These are phyloP conservation scores for Ictalurus furcatus DNA, from an alignment of 2,113 vertebrate genomes.

Conservation along the genomic window DNA sequence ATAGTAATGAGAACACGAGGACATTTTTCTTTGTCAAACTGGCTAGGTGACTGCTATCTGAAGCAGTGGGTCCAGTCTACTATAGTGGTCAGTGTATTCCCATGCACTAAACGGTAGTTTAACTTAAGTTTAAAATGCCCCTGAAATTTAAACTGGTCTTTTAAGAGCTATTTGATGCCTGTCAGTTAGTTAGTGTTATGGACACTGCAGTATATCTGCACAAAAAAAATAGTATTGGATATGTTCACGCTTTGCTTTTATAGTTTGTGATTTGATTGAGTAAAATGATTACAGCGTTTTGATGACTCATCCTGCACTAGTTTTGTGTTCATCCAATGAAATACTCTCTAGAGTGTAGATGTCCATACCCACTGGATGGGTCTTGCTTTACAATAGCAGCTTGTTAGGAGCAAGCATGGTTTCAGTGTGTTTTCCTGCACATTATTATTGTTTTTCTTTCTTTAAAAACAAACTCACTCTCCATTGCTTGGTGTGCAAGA, in stretches of 20 bases:
- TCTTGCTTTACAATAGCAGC: neutral
- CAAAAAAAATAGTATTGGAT: neutral
- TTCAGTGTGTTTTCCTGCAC: neutral
- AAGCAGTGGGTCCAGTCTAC: neutral
- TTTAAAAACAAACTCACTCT: neutral
- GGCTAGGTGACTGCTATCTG: neutral
- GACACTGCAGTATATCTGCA: neutral
- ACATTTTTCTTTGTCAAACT: neutral
- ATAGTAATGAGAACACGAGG: neutral
- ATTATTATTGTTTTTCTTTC: neutral
- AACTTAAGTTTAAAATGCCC: neutral
- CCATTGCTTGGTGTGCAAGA: neutral
- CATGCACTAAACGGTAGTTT: neutral
- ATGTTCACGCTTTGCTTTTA: neutral
- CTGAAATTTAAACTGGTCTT: neutral
- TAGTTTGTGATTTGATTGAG: neutral
- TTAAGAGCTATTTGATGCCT: neutral
- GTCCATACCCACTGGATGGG: neutral
- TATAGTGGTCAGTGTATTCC: neutral
- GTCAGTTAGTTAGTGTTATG: neutral
- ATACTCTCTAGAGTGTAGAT: neutral
- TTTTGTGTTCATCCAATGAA: neutral
- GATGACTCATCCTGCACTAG: slow-evolving; percentile 15
- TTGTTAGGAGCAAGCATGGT: neutral
- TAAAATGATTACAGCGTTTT: neutral